Percentiles rank a stretch among this genome's conserved stretches.
These are phyloP conservation scores for Hypolimnas misippus DNA, from an alignment of 2,888 invertebrate genomes.

Conservation along the genomic window DNA sequence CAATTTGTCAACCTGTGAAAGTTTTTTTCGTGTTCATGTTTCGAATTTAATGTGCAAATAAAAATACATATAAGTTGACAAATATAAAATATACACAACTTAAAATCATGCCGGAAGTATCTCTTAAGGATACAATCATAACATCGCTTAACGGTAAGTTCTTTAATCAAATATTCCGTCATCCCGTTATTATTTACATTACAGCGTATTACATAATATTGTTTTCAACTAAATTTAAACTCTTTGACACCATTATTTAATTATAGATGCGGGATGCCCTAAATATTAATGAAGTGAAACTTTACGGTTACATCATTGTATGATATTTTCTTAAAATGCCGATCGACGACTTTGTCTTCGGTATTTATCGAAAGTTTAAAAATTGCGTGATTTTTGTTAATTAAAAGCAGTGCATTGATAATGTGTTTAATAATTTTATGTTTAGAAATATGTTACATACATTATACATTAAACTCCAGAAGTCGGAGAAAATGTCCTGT, in stretches of 20 bases:
- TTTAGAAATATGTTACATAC: neutral
- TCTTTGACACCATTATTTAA: constrained; percentile 72
- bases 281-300: constrained; percentile 52
- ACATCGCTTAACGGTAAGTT: constrained; percentile 70
- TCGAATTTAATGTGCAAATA: constrained; percentile 22
- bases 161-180: constrained; percentile 27
- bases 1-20: constrained; percentile 5
- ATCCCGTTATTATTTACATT: constrained; percentile 43
- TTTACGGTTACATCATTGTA: constrained; percentile 53
- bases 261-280: constrained; percentile 72
- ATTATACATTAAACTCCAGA: neutral
- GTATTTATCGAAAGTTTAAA: constrained; percentile 38
- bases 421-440: neutral
- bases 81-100: constrained; percentile 14
- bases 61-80: constrained; percentile 7
- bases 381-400: constrained; percentile 2
- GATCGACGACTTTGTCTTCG: constrained; percentile 48
- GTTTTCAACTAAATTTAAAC: constrained; percentile 61
- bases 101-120: constrained; percentile 69
- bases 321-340: constrained; percentile 41
- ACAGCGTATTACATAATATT: constrained; percentile 71
- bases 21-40: constrained; percentile 19
- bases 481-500: neutral
- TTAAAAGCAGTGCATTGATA: constrained; percentile 46
- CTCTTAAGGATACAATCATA: constrained; percentile 68